Conservation (phyloP, 2,888 invertebrate species). For the Cryptocephalus primarius region DNA sequence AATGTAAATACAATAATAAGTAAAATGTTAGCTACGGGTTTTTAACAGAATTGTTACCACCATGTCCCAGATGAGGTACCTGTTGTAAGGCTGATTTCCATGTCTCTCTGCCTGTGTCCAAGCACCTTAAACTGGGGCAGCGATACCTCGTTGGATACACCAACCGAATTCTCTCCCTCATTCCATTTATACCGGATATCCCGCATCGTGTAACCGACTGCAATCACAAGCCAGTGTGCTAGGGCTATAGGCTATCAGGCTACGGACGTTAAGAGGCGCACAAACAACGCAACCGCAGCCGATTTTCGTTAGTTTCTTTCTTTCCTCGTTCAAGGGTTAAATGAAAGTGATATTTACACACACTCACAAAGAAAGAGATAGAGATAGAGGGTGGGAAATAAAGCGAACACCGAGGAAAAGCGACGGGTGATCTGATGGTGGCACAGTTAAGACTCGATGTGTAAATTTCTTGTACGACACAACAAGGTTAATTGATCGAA, state of each 20-base stretch:
- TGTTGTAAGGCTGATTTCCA: conserved; percentile 94
- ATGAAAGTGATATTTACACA: too few relatives aligned
- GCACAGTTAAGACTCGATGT: too few relatives aligned
- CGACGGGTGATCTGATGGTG: too few relatives aligned
- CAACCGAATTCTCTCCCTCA: conserved; percentile 89
- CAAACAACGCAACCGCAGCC: neutral
- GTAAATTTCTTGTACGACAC: too few relatives aligned
- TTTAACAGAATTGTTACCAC: conserved; percentile 9
- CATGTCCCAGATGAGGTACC: conserved; percentile 50
- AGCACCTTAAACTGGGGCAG: conserved; percentile 97
- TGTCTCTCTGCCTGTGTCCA: conserved; percentile 90
- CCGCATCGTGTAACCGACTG: conserved; percentile 97
- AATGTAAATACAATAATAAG: too few relatives aligned
- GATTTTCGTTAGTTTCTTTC: neutral
- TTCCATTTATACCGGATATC: conserved; percentile 97
- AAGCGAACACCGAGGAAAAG: too few relatives aligned
- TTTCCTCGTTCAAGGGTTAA: too few relatives aligned
- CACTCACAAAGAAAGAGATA: too few relatives aligned
- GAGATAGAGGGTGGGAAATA: too few relatives aligned
- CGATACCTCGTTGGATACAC: conserved; percentile 90
- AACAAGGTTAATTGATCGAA: too few relatives aligned
- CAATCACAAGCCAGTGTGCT: conserved; percentile 35
- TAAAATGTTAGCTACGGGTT: too few relatives aligned
- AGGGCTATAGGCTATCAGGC: neutral
- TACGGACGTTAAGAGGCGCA: neutral